Conservation (phyloP, 2,888 invertebrate species). For the Eretmocerus hayati region DNA sequence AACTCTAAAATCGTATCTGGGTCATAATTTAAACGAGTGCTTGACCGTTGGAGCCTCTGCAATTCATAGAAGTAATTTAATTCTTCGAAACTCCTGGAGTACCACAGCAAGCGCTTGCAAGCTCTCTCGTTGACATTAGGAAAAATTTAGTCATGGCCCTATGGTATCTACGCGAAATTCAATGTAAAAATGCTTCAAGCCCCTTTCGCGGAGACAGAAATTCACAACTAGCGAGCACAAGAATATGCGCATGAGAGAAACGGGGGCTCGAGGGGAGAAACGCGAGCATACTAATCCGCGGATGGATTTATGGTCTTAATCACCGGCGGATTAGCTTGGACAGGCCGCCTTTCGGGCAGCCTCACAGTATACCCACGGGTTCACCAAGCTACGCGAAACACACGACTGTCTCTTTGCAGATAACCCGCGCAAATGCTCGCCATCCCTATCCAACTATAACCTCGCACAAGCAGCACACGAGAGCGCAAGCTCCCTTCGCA, state of each 20-base stretch:
- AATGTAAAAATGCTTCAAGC: too few species aligned
- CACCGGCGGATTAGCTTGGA: conserved; percentile 56
- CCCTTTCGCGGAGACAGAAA: conserved; percentile 5
- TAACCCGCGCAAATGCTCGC: conserved; percentile 29
- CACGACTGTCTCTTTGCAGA: conserved; percentile 45
- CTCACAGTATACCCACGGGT: too few species aligned
- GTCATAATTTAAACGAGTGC: too few species aligned
- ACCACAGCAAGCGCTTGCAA: too few species aligned
- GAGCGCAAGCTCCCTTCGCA: neutral
- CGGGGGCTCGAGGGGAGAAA: conserved; percentile 2
- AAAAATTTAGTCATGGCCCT: too few species aligned
- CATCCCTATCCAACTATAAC: neutral
- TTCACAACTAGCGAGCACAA: neutral
- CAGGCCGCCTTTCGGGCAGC: conserved; percentile 33
- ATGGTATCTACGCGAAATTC: too few species aligned
- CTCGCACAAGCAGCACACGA: neutral
- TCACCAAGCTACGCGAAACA: conserved; percentile 30
- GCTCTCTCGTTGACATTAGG: too few species aligned
- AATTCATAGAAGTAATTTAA: too few species aligned
- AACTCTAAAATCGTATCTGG: too few species aligned
- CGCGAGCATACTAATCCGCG: conserved; percentile 47
- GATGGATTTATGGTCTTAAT: conserved; percentile 61
- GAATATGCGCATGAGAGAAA: too few species aligned
- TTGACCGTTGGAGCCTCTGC: too few species aligned
- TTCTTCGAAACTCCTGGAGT: too few species aligned